Base-by-base conservation (phyloP, 2,797 vertebrate species). In the Periophthalmus magnuspinnatus region DNA sequence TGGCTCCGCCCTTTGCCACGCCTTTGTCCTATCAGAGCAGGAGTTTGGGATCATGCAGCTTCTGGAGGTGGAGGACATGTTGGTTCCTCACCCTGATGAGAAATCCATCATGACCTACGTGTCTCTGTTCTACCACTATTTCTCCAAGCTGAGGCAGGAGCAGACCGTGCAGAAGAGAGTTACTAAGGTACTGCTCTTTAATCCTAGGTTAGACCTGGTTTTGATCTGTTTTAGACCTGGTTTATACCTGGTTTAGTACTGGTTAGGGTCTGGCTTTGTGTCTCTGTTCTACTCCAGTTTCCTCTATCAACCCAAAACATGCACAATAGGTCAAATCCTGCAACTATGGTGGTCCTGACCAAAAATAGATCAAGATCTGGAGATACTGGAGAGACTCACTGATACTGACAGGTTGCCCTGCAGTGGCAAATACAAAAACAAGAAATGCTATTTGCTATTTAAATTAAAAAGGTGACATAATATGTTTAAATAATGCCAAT, bases 61-160 rank as follows among this genome's bases (percentile, higher is more conserved):
- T 71, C 91, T 97, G 82, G 96, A 96, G 75, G 92, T 95, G 2
- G 95, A 97, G 69, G 96, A 97, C 36, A 92, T 97, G 66, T 85
- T 92, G 0, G 90, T 94, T 2, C 78, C 87, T 4, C 93, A 93
- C 38, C 95, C 96, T 0, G 96, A 97, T 1, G 96, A 97, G 82
- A 92, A 90, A 80, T 97, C 96, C 77, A 91, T 97, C 88, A 97
- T 97, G 95, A 97, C 96, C 82, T 97, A 96, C 0, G 89, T 97
- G 75, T 97, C 96, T 0, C 91, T 96, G 60, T 98, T 94, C 89
- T 97, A 97, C 82, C 95, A 97, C 85, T 94, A 94, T 82, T 97
- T 97, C 91, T 96, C 95, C 83, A 94, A 77, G 78, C 86, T 96
- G 90, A 95, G 92, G 80, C 94, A 95, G 75, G 95, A 88, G 0